A percentile compares a stretch with the other conserved stretches of the same genome.
Evolutionary conservation across 2,797 vertebrate genomes (phyloP).

Genomic region (Labroides dimidiatus): DNA sequence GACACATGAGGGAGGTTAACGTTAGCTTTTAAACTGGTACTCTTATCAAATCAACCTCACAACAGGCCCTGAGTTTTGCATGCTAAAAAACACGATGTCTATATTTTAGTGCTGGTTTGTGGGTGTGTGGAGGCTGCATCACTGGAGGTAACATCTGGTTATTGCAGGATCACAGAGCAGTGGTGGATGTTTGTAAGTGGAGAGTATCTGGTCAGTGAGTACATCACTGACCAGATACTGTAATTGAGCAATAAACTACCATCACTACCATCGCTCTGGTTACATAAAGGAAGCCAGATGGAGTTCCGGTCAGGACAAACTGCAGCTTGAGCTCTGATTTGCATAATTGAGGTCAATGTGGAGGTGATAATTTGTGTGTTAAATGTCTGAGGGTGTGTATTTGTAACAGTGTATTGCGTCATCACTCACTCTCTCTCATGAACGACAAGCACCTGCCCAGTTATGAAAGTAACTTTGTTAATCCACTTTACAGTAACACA

Average conservation of each 20-base stretch:
- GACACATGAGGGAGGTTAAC: conserved; percentile 29
- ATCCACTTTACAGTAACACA: conserved; percentile 15
- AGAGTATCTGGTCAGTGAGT: conserved; percentile 1
- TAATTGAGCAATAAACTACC: conserved; percentile 1
- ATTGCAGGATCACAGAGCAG: conserved; percentile 17
- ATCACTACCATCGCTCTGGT: conserved; percentile 29
- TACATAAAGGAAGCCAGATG: conserved; percentile 26
- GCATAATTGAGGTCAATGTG: conserved; percentile 44
- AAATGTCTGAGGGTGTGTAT: conserved; percentile 20
- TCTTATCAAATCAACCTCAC: conserved; percentile 39
- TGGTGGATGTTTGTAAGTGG: conserved; percentile 23
- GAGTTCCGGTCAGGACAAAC: conserved; percentile 20
- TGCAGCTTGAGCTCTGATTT: conserved; percentile 28
- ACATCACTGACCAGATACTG: conserved; percentile 22
- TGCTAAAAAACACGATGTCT: conserved; percentile 21
- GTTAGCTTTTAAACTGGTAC: conserved; percentile 45
- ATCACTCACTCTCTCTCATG: background rate
- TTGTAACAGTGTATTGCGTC: background rate
- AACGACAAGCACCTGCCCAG: conserved; percentile 17
- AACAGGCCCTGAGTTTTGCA: conserved; percentile 17
- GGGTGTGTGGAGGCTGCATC: conserved; percentile 14
- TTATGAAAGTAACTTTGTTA: conserved; percentile 14
- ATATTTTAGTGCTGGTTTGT: conserved; percentile 3
- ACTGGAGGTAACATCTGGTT: conserved; percentile 14
- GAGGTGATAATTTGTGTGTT: conserved; percentile 18